Conservation (phyloP, 1,140 invertebrate genomes). For the Nephila pilipes region DNA sequence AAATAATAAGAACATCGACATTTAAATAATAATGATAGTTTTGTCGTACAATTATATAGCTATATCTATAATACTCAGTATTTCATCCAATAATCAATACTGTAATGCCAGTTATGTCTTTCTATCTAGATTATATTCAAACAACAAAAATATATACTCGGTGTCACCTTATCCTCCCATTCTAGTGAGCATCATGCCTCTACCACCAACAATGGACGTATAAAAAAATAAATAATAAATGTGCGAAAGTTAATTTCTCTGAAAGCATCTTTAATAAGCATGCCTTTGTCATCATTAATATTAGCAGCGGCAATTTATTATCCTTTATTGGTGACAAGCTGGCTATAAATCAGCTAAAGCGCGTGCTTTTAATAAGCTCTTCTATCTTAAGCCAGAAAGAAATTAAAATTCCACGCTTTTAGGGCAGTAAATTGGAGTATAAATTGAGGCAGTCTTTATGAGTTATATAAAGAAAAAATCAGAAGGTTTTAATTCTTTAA, state of each 20-base stretch:
- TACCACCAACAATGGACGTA: slow-evolving; percentile 29
- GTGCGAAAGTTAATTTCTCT: slow-evolving; percentile 70
- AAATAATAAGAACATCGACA: no score
- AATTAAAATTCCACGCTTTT: slow-evolving; percentile 74
- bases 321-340: slow-evolving; percentile 73
- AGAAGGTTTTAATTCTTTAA: slow-evolving; percentile 58
- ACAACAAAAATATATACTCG: slow-evolving; percentile 28
- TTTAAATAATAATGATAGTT: no score
- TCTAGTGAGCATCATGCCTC: background rate
- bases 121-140: background rate
- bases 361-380: slow-evolving; percentile 70
- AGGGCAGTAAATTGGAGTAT: slow-evolving; percentile 70
- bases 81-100: no score
- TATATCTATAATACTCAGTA: no score
- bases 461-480: slow-evolving; percentile 66
- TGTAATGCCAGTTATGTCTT: background rate
- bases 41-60: no score
- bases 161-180: background rate
- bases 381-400: slow-evolving; percentile 39
- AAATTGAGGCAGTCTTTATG: slow-evolving; percentile 68
- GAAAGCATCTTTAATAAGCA: slow-evolving; percentile 75
- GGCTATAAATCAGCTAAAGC: slow-evolving; percentile 68
- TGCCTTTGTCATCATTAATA: slow-evolving; percentile 76
- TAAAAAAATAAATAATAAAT: slow-evolving; percentile 50
- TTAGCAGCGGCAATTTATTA: slow-evolving; percentile 71